Evolutionary conservation across 2,797 vertebrate genomes (phyloP).

Genomic region (Hyperoplus lanceolatus): DNA sequence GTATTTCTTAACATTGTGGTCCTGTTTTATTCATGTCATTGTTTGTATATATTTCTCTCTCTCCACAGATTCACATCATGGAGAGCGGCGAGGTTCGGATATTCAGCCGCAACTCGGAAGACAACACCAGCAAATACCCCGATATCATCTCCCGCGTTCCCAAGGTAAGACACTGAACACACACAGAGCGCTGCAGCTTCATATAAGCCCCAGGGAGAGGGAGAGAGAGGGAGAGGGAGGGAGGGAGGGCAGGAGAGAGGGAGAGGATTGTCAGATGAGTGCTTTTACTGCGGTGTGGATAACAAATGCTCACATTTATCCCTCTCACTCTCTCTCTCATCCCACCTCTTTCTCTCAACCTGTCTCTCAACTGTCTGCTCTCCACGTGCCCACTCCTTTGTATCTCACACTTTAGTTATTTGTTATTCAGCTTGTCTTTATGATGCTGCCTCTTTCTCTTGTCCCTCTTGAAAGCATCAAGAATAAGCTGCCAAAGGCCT

Average conservation of each 20-base stretch:
- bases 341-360: conserved; percentile 18
- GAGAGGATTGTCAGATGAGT: conserved; percentile 42
- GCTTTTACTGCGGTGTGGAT: conserved; percentile 42
- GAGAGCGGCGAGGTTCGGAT: conserved; percentile 89
- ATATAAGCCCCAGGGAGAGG: conserved; percentile 19
- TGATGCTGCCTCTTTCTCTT: conserved; percentile 1
- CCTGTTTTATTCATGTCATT: neutral
- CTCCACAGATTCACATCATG: conserved; percentile 90
- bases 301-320: conserved; percentile 50
- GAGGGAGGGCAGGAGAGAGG: too few relatives aligned
- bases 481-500: too few relatives aligned
- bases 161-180: conserved; percentile 82
- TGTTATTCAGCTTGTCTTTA: too few relatives aligned
- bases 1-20: neutral
- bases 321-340: conserved; percentile 33
- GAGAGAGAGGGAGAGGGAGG: neutral
- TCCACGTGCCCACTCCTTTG: conserved; percentile 5
- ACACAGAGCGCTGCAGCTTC: conserved; percentile 31
- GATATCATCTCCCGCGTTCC: conserved; percentile 91
- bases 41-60: neutral
- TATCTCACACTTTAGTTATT: too few relatives aligned
- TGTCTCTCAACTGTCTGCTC: conserved; percentile 28
- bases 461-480: too few relatives aligned
- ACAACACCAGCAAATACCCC: conserved; percentile 93
- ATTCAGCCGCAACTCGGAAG: conserved; percentile 95